Conservation (phyloP, 1,140 invertebrate species). For the Zaprionus lachaisei region DNA sequence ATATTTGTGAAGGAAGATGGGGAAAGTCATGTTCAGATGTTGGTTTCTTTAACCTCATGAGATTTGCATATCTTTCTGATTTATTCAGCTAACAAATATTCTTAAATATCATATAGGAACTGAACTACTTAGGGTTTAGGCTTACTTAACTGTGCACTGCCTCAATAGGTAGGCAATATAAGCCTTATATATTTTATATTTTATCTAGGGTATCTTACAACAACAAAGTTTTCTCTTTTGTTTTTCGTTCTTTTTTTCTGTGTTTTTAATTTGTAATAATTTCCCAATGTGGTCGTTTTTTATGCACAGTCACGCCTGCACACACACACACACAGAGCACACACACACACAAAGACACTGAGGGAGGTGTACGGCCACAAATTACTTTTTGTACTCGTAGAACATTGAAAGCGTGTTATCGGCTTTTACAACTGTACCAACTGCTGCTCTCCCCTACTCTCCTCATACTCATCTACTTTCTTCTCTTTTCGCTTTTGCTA, state of each 20-base stretch:
- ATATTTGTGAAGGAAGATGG: neutral
- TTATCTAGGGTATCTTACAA: neutral
- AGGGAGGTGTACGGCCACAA: constrained; percentile 47
- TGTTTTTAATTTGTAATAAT: constrained; percentile 73
- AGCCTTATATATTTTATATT: neutral
- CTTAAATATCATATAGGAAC: neutral
- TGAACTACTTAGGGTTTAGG: too few relatives aligned
- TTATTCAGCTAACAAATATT: neutral
- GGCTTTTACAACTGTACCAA: constrained; percentile 73
- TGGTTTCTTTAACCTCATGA: neutral
- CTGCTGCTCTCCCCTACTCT: constrained; percentile 34
- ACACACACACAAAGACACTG: constrained; percentile 6
- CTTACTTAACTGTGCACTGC: too few relatives aligned
- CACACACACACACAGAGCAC: constrained; percentile 17
- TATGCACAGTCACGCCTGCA: constrained; percentile 36
- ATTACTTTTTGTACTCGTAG: constrained; percentile 71
- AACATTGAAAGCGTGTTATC: constrained; percentile 72
- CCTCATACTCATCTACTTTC: neutral
- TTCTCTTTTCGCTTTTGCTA: neutral
- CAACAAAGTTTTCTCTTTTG: neutral
- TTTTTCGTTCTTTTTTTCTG: constrained; percentile 3
- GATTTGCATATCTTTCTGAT: neutral
- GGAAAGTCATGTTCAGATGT: neutral
- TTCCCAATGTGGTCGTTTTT: constrained; percentile 60
- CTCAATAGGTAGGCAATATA: neutral